A percentile compares a stretch with the other conserved stretches of the same genome.
These are phyloP conservation scores for Malurus cyaneus DNA, from an alignment of 2,113 vertebrate species.

Conservation along the genomic window DNA sequence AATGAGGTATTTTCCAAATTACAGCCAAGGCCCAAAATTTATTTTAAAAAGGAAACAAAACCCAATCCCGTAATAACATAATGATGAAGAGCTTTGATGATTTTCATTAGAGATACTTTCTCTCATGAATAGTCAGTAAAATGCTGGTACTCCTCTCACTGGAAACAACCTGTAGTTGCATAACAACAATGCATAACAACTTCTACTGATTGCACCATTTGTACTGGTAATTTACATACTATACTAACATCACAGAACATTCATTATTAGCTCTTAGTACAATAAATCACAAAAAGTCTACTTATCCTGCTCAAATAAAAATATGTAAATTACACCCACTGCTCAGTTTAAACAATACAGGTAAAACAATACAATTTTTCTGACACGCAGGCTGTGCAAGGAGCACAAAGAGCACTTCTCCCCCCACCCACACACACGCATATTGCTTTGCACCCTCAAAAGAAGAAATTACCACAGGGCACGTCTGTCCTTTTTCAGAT, in stretches of 20 bases:
- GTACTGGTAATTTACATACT: neutral
- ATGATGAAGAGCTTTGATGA: neutral
- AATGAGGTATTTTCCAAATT: neutral
- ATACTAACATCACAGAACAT: neutral
- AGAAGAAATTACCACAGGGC: neutral
- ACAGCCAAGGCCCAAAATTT: neutral
- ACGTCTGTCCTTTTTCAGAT: neutral
- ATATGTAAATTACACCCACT: neutral
- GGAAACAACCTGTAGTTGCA: neutral
- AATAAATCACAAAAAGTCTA: conserved; percentile 7
- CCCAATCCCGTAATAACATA: neutral
- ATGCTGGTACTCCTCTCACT: neutral
- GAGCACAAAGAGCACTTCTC: neutral
- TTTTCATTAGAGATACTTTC: neutral
- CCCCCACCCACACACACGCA: neutral
- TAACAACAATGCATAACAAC: neutral
- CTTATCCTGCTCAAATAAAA: conserved; percentile 18
- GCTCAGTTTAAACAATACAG: conserved; percentile 15
- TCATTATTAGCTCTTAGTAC: conserved; percentile 11
- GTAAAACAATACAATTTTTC: conserved; percentile 18
- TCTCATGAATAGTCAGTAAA: neutral
- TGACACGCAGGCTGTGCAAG: neutral
- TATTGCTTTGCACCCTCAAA: neutral
- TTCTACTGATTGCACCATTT: neutral
- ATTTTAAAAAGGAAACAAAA: conserved; percentile 1